These are phyloP conservation scores for Plemyria rubiginata DNA, from an alignment of 2,888 invertebrate genomes.

Conservation along the genomic window DNA sequence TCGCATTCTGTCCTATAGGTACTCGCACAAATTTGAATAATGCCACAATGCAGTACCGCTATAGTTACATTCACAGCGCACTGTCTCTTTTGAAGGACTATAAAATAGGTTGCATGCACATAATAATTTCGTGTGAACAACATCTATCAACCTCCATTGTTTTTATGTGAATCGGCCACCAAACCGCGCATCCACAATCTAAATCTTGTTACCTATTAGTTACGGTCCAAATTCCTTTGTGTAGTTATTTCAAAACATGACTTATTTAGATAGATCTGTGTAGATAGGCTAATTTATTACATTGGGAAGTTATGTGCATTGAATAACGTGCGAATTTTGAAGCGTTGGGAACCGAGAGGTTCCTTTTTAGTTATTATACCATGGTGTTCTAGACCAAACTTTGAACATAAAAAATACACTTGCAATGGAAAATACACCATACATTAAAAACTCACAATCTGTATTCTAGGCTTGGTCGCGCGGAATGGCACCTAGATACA, in stretches of 20 bases:
- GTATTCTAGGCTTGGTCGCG: too few species aligned
- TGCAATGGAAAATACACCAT: too few species aligned
- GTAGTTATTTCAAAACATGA: conserved; percentile 39
- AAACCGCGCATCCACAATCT: conserved; percentile 18
- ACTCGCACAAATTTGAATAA: conserved; percentile 3
- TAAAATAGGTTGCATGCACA: conserved; percentile 40
- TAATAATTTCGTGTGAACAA: conserved; percentile 41
- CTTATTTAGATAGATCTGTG: conserved; percentile 38
- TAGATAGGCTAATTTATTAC: conserved; percentile 40
- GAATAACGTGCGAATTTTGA: conserved; percentile 40
- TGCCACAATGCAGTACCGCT: conserved; percentile 4
- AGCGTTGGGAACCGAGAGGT: conserved; percentile 32
- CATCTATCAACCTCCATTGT: conserved; percentile 36
- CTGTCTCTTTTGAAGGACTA: conserved; percentile 41
- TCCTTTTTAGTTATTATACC: conserved; percentile 32
- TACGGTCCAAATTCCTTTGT: conserved; percentile 33
- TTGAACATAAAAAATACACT: background rate
- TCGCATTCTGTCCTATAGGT: too few species aligned
- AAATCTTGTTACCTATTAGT: conserved; percentile 21
- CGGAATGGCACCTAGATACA: too few species aligned
- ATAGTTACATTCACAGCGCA: conserved; percentile 20
- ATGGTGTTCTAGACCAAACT: conserved; percentile 11
- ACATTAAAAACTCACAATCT: too few species aligned
- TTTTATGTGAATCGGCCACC: conserved; percentile 37
- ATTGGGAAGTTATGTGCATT: conserved; percentile 40